These are phyloP conservation scores for Hyalella azteca DNA, from an alignment of 2,888 invertebrate species.

Conservation along the genomic window DNA sequence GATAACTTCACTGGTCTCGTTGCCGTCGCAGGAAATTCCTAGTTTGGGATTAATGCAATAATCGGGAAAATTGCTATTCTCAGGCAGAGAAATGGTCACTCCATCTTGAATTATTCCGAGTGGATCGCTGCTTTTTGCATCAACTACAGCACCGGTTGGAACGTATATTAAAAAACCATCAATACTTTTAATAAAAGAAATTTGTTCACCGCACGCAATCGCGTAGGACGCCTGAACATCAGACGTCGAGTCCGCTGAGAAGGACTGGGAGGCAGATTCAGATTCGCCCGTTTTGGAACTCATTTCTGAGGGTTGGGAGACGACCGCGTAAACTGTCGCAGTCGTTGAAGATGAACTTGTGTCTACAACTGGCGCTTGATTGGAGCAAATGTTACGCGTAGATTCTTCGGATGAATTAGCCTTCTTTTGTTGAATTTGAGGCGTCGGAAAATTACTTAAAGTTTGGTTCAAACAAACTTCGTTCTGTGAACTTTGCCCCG, in stretches of 20 bases:
- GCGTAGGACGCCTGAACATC: background rate
- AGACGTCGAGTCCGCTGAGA: background rate
- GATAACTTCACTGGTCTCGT: no score
- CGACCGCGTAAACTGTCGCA: background rate
- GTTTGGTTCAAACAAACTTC: no score
- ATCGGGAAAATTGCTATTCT: no score
- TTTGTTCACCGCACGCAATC: background rate
- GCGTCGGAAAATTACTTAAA: no score
- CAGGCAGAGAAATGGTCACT: background rate
- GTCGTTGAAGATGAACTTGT: no score
- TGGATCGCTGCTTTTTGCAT: background rate
- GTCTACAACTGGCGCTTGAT: no score
- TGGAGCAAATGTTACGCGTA: no score
- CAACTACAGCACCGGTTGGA: background rate
- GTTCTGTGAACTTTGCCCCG: no score
- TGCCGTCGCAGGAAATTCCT: no score
- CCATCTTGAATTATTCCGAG: background rate
- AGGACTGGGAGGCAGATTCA: background rate
- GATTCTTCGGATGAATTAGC: no score
- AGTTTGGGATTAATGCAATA: no score
- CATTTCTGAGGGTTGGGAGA: conserved; percentile 2
- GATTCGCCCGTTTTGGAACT: background rate
- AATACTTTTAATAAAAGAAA: background rate
- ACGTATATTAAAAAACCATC: background rate
- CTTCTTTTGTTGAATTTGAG: no score